phyloP scores from a whole-genome alignment of 2,113 vertebrate genomes.

The Ptilorrhoa leucosticta region DNA sequence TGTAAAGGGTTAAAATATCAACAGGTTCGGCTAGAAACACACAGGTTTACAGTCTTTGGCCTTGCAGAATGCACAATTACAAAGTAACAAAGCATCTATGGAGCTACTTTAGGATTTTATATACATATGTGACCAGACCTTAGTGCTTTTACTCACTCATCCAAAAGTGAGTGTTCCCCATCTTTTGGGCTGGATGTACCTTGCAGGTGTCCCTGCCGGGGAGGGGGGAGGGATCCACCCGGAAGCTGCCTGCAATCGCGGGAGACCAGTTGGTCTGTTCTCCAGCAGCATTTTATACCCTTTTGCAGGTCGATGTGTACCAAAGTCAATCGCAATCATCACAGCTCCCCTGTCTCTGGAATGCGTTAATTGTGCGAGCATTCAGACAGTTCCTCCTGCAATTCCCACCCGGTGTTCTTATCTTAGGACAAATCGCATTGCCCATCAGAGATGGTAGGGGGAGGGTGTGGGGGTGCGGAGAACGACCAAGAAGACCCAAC shows the following conservation, averaged over 20 bases:
- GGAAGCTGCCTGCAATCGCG: background rate
- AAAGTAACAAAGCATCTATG: too few species aligned
- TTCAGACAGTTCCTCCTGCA: background rate
- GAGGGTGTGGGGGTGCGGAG: background rate
- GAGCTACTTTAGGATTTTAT: too few species aligned
- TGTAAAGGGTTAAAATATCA: too few species aligned
- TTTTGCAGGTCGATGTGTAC: background rate
- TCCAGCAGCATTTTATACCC: background rate
- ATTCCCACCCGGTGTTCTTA: background rate
- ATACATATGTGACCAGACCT: background rate
- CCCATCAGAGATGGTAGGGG: background rate
- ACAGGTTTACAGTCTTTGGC: too few species aligned
- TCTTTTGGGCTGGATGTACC: background rate
- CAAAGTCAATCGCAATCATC: background rate
- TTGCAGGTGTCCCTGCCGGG: background rate
- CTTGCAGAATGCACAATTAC: too few species aligned
- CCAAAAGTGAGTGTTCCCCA: background rate
- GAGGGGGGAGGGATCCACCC: background rate
- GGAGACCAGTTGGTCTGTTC: background rate
- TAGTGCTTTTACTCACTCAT: background rate
- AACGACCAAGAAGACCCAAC: background rate
- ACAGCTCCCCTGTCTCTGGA: background rate
- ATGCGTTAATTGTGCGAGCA: background rate
- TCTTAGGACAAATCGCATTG: background rate
- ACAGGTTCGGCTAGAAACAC: too few species aligned